A percentile compares a stretch with the other conserved stretches of the same genome.
Evolutionary conservation across 2,113 vertebrate species (phyloP).

Genomic region (Plectropomus leopardus): DNA sequence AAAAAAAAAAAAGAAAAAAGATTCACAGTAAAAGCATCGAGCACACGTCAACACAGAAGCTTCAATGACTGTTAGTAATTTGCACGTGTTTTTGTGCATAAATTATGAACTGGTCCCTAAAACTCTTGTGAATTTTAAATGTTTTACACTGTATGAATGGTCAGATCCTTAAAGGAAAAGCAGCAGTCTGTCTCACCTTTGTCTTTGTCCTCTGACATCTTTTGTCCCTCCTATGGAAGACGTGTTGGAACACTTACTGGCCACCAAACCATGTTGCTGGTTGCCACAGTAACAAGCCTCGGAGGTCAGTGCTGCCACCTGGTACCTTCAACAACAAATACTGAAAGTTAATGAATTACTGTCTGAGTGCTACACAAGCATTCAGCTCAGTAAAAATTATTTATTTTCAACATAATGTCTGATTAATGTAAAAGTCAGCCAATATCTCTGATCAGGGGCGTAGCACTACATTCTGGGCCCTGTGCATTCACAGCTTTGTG

Average conservation of each 20-base stretch:
- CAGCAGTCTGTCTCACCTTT: conserved; percentile 58
- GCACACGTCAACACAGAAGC: not conserved
- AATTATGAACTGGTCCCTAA: too few species aligned
- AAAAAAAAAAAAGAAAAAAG: not conserved
- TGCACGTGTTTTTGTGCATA: too few species aligned
- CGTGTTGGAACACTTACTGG: conserved; percentile 45
- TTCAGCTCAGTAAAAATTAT: too few species aligned
- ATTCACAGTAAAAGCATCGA: not conserved
- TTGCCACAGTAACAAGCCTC: conserved; percentile 72
- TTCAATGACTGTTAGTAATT: not conserved
- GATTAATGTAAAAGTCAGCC: too few species aligned
- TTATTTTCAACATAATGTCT: not conserved
- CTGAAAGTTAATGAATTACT: not conserved
- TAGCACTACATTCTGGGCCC: too few species aligned
- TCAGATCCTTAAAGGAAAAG: not conserved
- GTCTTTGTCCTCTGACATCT: conserved; percentile 22
- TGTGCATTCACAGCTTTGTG: too few species aligned
- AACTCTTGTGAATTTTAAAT: not conserved
- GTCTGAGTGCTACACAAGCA: not conserved
- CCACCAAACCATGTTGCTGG: conserved; percentile 33
- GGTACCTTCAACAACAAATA: conserved; percentile 55
- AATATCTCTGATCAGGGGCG: too few species aligned
- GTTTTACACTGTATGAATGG: not conserved
- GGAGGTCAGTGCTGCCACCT: conserved; percentile 55
- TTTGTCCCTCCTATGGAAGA: conserved; percentile 19